Conservation (phyloP, 2,797 vertebrate species). For the Parauchenoglanis ngamensis region DNA sequence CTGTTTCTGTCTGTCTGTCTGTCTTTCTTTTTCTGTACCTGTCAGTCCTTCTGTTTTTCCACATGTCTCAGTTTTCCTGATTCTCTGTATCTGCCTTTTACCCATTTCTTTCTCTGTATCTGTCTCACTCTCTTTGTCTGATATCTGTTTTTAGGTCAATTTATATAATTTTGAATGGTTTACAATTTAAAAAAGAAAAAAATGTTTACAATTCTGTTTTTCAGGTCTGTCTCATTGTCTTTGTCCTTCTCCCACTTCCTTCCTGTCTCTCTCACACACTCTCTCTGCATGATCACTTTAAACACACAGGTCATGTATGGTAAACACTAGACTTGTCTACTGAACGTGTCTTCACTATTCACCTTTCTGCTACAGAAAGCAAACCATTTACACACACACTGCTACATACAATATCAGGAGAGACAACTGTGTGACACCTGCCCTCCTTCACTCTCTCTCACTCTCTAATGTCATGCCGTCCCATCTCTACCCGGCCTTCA, state of each 20-base stretch:
- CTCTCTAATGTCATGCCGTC: slow-evolving; percentile 63
- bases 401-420: slow-evolving; percentile 64
- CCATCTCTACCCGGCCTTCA: slow-evolving; percentile 64
- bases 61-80: too few species aligned
- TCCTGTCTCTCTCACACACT: background rate
- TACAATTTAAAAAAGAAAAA: background rate
- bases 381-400: slow-evolving; percentile 33
- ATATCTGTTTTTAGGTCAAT: background rate
- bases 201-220: background rate
- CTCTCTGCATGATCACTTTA: background rate
- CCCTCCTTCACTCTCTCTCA: slow-evolving; percentile 34
- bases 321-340: background rate
- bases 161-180: background rate
- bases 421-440: slow-evolving; percentile 59
- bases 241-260: background rate
- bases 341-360: background rate
- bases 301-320: background rate
- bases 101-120: background rate
- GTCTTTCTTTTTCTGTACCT: too few species aligned
- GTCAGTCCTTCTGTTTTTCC: background rate
- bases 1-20: background rate
- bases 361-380: background rate
- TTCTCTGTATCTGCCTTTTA: background rate
- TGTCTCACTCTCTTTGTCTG: background rate
- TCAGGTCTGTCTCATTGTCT: background rate